Conservation (phyloP, 2,888 invertebrate genomes). For the Drosophila subquinaria region DNA sequence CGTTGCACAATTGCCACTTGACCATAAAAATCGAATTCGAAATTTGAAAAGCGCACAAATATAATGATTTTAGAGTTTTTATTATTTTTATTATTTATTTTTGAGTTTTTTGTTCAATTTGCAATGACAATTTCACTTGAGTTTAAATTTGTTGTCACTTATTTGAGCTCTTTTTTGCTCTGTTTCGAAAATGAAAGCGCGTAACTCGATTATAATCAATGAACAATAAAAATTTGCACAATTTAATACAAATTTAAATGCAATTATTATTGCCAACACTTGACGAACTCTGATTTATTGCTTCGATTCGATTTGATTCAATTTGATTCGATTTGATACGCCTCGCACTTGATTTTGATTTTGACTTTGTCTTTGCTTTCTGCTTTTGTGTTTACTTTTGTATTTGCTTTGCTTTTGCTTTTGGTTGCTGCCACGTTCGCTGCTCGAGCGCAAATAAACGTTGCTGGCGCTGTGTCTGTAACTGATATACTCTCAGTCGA, state of each 20-base stretch:
- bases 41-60: conserved; percentile 28
- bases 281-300: conserved; percentile 23
- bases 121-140: conserved; percentile 54
- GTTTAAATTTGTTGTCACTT: conserved; percentile 36
- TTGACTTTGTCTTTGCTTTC: background rate
- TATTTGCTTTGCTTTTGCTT: conserved; percentile 33
- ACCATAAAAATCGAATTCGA: conserved; percentile 45
- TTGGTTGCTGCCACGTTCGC: conserved; percentile 83
- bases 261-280: conserved; percentile 33
- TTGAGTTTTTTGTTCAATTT: conserved; percentile 3
- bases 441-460: conserved; percentile 85
- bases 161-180: conserved; percentile 4
- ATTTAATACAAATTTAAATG: conserved; percentile 48
- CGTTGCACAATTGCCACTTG: conserved; percentile 67
- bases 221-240: conserved; percentile 33
- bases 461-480: conserved; percentile 73
- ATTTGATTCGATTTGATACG: conserved; percentile 12
- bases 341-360: conserved; percentile 20
- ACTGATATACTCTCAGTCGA: conserved; percentile 81
- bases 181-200: conserved; percentile 39
- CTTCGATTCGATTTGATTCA: conserved; percentile 33
- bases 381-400: conserved; percentile 22
- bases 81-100: conserved; percentile 4
- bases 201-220: conserved; percentile 20
- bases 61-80: conserved; percentile 26